Evolutionary conservation across 1,140 invertebrate genomes (phyloP).

Genomic region (Heliothis subflexa): DNA sequence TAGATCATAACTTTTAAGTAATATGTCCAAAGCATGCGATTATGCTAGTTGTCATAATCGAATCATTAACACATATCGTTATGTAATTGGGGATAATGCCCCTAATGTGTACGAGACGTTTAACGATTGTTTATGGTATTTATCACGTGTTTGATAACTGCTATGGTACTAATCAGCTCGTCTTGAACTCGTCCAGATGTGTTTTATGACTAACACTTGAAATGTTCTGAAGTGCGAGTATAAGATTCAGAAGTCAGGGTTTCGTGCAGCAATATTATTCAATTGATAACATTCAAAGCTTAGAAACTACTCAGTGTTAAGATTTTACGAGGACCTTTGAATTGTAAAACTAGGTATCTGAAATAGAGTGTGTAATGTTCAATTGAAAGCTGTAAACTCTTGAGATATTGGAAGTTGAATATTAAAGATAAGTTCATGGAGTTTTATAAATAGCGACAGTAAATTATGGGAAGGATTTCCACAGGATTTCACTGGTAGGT

Average conservation of each 20-base stretch:
- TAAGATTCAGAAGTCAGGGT: not conserved
- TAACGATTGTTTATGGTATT: slow-evolving; percentile 30
- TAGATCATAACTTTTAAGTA: too few relatives aligned
- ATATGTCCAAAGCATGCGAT: not conserved
- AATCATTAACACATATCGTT: slow-evolving; percentile 19
- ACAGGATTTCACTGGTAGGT: slow-evolving; percentile 26
- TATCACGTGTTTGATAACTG: slow-evolving; percentile 22
- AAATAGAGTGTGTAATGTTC: not conserved
- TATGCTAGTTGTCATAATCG: not conserved
- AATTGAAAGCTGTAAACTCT: not conserved
- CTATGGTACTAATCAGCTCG: slow-evolving; percentile 9
- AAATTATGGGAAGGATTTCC: slow-evolving; percentile 8
- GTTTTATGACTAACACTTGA: slow-evolving; percentile 1
- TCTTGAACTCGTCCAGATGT: slow-evolving; percentile 19
- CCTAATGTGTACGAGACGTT: slow-evolving; percentile 15
- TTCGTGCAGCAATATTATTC: not conserved
- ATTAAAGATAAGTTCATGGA: not conserved
- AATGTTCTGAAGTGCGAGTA: not conserved
- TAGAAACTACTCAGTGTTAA: too few relatives aligned
- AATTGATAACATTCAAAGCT: not conserved
- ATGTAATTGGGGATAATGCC: slow-evolving; percentile 33
- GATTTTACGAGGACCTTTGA: too few relatives aligned
- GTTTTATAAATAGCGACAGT: not conserved
- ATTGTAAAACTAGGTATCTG: not conserved
- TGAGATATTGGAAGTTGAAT: not conserved